Evolutionary conservation across 2,113 vertebrate genomes (phyloP).

Genomic region (Willisornis vidua): DNA sequence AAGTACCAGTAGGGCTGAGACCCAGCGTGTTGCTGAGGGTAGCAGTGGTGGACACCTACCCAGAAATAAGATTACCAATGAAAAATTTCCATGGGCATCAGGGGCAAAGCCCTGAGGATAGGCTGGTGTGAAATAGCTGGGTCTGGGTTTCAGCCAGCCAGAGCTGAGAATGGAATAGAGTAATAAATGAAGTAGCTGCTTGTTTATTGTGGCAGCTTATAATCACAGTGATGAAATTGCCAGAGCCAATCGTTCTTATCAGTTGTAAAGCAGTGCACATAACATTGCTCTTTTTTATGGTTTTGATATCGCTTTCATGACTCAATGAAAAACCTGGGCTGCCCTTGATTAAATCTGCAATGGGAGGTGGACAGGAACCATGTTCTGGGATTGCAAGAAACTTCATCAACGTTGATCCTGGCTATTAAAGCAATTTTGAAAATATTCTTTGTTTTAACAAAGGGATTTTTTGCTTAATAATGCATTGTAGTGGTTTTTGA

Average conservation of each 20-base stretch:
- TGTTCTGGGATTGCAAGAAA: background rate
- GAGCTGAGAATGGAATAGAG: background rate
- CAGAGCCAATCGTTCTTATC: background rate
- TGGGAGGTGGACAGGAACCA: background rate
- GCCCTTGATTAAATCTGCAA: background rate
- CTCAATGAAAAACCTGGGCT: background rate
- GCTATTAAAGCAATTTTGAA: background rate
- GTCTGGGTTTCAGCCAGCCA: background rate
- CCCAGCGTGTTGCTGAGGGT: background rate
- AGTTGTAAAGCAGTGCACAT: background rate
- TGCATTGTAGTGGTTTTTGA: background rate
- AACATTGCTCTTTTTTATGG: background rate
- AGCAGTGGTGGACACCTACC: no score
- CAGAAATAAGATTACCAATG: background rate
- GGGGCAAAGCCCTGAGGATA: background rate
- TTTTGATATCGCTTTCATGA: background rate
- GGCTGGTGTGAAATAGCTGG: background rate
- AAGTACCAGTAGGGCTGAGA: no score
- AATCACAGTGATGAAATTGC: background rate
- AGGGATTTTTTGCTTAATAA: background rate
- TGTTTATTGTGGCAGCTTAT: slow-evolving; percentile 9
- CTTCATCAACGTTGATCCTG: background rate
- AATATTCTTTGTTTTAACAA: background rate
- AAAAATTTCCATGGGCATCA: background rate
- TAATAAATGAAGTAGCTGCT: background rate